phyloP scores from a whole-genome alignment of 2,888 invertebrate species.

The Sipha maydis region DNA sequence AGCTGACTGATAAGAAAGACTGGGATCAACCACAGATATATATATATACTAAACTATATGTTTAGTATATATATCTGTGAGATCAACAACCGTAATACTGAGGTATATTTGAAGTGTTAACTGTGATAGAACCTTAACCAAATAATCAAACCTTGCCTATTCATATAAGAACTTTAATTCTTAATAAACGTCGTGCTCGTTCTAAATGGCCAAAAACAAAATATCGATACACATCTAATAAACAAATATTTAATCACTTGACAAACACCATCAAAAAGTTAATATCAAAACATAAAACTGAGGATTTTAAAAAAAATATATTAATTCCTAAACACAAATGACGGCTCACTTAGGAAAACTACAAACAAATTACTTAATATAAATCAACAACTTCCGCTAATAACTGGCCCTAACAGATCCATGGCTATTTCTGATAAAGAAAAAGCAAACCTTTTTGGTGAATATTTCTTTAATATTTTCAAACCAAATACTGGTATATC shows the following conservation, averaged over 20 bases:
- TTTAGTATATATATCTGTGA: no score
- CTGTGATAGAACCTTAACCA: no score
- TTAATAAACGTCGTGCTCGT: neutral
- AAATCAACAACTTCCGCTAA: neutral
- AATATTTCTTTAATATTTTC: neutral
- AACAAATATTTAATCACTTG: neutral
- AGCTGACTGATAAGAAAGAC: no score
- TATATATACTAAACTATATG: no score
- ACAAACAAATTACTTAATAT: neutral
- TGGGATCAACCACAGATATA: no score
- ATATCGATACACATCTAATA: neutral
- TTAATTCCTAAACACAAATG: no score
- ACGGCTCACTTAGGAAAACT: neutral
- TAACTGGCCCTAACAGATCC: neutral
- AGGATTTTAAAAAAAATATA: no score
- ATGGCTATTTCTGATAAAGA: neutral
- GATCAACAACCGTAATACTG: no score
- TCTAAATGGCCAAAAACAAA: no score
- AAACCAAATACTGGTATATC: neutral
- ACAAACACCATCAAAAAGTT: neutral
- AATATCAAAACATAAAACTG: neutral
- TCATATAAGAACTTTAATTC: neutral
- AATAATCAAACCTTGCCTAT: neutral
- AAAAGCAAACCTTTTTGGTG: neutral
- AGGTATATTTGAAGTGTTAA: no score